phyloP scores from a whole-genome alignment of 2,888 invertebrate species.

The Tipula confusa region DNA sequence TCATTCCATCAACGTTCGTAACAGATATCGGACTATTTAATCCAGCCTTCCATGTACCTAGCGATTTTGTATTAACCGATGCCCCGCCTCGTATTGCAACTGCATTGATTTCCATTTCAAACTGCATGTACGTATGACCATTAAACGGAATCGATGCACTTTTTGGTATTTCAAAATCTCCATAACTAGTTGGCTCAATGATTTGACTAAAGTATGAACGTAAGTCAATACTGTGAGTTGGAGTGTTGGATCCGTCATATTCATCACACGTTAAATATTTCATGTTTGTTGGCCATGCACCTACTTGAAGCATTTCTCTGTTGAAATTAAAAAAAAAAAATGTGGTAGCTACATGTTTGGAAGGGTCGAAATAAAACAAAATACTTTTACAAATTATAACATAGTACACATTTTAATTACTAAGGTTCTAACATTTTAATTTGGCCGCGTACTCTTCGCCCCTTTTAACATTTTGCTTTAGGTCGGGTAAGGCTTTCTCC shows the following conservation, averaged over 20 bases:
- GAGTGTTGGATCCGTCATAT: conserved; percentile 71
- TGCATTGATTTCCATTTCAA: conserved; percentile 65
- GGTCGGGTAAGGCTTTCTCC: background rate
- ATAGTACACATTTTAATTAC: background rate
- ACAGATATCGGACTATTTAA: conserved; percentile 63
- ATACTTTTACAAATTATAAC: background rate
- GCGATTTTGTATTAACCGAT: conserved; percentile 62
- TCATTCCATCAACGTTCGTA: conserved; percentile 62
- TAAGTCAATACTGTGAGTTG: conserved; percentile 67
- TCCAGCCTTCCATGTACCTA: conserved; percentile 77
- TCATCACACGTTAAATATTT: conserved; percentile 73
- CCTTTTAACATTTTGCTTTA: background rate
- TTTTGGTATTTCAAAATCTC: conserved; percentile 60
- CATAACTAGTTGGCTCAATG: conserved; percentile 65
- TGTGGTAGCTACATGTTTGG: too few species aligned
- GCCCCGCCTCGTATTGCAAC: conserved; percentile 69
- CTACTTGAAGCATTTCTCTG: conserved; percentile 66
- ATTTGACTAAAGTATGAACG: conserved; percentile 63
- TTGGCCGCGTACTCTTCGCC: background rate
- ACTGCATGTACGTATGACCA: conserved; percentile 71
- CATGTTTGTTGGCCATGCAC: conserved; percentile 69
- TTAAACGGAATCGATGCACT: conserved; percentile 57
- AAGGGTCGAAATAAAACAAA: background rate
- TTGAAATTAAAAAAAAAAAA: conserved; percentile 36
- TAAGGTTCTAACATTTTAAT: background rate